Evolutionary conservation across 2,797 vertebrate genomes (phyloP).

Genomic region (Xenopus petersii): DNA sequence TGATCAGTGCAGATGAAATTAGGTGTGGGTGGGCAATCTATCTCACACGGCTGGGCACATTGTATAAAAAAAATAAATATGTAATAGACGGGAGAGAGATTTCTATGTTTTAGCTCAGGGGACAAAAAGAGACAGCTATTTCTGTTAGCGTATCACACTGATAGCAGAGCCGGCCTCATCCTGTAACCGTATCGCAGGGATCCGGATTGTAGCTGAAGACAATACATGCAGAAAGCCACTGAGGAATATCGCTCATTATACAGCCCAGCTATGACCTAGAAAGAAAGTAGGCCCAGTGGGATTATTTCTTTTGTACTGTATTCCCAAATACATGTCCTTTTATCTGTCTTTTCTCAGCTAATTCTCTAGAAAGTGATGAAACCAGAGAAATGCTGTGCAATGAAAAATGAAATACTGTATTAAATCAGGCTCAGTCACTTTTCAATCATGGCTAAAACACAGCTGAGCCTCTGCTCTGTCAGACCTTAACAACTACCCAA

Average conservation of each 20-base stretch:
- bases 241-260: conserved; percentile 6
- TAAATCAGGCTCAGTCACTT: background rate
- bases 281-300: background rate
- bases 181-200: conserved; percentile 1
- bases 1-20: background rate
- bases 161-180: conserved; percentile 3
- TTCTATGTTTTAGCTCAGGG: background rate
- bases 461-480: background rate
- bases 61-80: background rate
- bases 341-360: background rate
- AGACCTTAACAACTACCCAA: background rate
- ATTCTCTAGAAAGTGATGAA: background rate
- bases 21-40: background rate
- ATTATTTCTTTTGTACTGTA: background rate
- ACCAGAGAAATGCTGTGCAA: background rate
- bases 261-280: conserved; percentile 2
- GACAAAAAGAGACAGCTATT: background rate
- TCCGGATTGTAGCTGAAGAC: conserved; percentile 7
- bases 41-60: background rate
- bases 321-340: background rate
- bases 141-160: conserved; percentile 3
- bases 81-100: background rate
- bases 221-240: background rate
- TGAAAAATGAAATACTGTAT: background rate
- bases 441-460: background rate